Conservation (phyloP, 1,140 invertebrate species). For the Parapsyche elsis region DNA sequence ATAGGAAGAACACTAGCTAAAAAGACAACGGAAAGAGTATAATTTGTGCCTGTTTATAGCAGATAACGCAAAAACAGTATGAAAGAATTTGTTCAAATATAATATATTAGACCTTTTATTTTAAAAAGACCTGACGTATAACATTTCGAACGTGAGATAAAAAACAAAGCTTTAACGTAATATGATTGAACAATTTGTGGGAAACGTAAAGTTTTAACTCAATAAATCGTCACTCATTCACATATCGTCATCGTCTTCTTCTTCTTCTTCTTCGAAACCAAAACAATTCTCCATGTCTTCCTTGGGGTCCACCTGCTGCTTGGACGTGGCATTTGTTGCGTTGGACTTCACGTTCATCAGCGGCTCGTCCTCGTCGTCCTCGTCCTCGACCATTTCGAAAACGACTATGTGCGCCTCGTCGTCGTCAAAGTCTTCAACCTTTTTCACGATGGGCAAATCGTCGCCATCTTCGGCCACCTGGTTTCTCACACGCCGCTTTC, state of each 20-base stretch:
- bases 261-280: constrained; percentile 73
- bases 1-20: no score
- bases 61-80: no score
- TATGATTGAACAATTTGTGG: neutral
- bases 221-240: neutral
- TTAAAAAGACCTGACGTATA: no score
- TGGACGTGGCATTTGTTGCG: constrained; percentile 38
- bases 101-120: no score
- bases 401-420: constrained; percentile 77
- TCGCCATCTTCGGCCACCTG: constrained; percentile 65
- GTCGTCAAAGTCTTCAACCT: constrained; percentile 68
- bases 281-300: constrained; percentile 86
- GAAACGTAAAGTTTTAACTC: neutral
- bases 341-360: neutral
- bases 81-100: no score
- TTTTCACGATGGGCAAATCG: constrained; percentile 58
- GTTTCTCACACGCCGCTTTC: constrained; percentile 77
- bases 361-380: constrained; percentile 45
- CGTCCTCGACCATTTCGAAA: constrained; percentile 79
- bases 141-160: no score
- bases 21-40: no score
- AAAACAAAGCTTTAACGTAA: neutral
- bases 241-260: constrained; percentile 24
- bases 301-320: constrained; percentile 60
- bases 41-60: no score